Percentiles rank a stretch among this genome's conserved stretches.
These are phyloP conservation scores for Colistium nudipinnis DNA, from an alignment of 2,113 vertebrate species.

Conservation along the genomic window DNA sequence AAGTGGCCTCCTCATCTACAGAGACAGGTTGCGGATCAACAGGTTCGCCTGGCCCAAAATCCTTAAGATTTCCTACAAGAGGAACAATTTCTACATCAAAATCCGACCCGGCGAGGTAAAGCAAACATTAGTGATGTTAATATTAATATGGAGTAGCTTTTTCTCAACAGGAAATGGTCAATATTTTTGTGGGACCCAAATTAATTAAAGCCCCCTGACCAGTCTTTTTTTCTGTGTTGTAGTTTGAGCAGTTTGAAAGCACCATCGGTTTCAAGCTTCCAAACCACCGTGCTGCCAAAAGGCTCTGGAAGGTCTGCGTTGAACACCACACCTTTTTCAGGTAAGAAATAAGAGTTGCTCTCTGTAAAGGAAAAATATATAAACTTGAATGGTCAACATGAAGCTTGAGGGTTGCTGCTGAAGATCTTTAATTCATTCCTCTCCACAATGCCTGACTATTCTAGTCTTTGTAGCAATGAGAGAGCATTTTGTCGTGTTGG, in stretches of 20 bases:
- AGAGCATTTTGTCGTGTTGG: neutral
- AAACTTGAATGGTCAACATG: too few species aligned
- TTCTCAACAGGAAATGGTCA: too few species aligned
- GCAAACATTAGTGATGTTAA: neutral
- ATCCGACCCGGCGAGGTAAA: conserved; percentile 96
- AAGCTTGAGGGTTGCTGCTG: neutral
- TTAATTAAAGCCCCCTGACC: too few species aligned
- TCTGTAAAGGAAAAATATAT: too few species aligned
- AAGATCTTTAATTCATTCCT: neutral
- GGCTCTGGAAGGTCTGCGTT: conserved; percentile 98
- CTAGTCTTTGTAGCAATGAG: neutral
- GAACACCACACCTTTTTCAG: conserved; percentile 99
- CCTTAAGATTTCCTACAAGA: conserved; percentile 99
- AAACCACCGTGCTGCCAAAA: conserved; percentile 95
- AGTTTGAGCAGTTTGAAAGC: conserved; percentile 99
- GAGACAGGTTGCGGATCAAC: conserved; percentile 95
- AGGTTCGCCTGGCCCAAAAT: conserved; percentile 98
- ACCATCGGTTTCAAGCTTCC: conserved; percentile 98
- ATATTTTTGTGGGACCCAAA: too few species aligned
- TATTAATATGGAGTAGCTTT: too few species aligned
- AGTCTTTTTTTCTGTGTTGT: conserved; percentile 27
- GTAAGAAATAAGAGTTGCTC: conserved; percentile 69
- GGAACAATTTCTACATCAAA: conserved; percentile 99
- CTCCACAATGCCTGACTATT: neutral
- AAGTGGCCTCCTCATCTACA: conserved; percentile 95